These are phyloP conservation scores for Cotesia vestalis DNA, from an alignment of 1,140 invertebrate species.

Conservation along the genomic window DNA sequence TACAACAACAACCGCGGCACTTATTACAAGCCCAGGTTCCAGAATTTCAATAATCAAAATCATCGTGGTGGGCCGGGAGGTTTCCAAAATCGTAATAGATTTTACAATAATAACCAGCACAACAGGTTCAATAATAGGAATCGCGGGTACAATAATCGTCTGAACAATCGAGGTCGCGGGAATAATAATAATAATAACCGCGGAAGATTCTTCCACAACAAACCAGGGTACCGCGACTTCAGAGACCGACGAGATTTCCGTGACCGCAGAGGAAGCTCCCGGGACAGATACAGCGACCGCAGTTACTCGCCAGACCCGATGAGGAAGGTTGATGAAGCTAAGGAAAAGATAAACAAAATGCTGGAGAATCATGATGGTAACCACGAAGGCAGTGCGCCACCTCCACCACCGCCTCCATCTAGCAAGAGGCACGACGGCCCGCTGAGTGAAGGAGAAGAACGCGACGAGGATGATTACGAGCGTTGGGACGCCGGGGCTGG, in stretches of 20 bases:
- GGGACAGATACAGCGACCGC: constrained; percentile 67
- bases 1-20: constrained; percentile 74
- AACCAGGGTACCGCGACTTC: constrained; percentile 73
- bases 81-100: constrained; percentile 62
- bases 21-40: constrained; percentile 79
- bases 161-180: constrained; percentile 53
- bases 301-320: constrained; percentile 71
- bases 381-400: constrained; percentile 42
- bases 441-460: constrained; percentile 76
- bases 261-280: constrained; percentile 53
- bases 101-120: constrained; percentile 59
- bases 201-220: constrained; percentile 69
- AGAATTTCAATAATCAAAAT: constrained; percentile 66
- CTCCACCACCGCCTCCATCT: constrained; percentile 26
- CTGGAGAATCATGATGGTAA: constrained; percentile 65
- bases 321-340: constrained; percentile 70
- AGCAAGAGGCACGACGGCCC: constrained; percentile 70
- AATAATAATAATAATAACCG: constrained; percentile 62
- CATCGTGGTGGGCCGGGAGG: constrained; percentile 48
- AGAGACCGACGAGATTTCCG: constrained; percentile 69
- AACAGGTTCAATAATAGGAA: constrained; percentile 54
- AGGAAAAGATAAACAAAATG: constrained; percentile 72
- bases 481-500: constrained; percentile 56
- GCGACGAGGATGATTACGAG: constrained; percentile 71
- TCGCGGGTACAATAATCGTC: constrained; percentile 46